These are phyloP conservation scores for Atrina japonica DNA, from an alignment of 2,888 invertebrate species.

Conservation along the genomic window DNA sequence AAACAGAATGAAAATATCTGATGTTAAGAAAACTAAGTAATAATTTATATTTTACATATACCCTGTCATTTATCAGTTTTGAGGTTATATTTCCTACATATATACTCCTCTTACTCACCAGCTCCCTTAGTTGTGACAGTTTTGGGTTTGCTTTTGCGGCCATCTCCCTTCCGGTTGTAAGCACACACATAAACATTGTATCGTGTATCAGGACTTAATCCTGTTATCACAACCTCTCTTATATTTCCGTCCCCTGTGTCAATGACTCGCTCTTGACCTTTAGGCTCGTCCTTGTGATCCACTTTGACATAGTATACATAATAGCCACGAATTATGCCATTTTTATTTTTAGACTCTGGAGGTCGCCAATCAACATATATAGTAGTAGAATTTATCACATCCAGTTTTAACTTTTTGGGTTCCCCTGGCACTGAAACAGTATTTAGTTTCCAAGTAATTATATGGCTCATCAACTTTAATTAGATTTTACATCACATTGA, in stretches of 20 bases:
- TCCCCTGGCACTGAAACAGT: constrained; percentile 94
- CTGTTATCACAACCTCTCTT: constrained; percentile 90
- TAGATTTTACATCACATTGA: no score
- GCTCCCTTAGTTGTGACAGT: constrained; percentile 87
- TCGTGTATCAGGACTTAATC: constrained; percentile 95
- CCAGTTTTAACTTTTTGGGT: constrained; percentile 94
- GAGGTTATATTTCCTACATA: no score
- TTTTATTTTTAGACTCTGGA: constrained; percentile 93
- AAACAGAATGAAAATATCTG: no score
- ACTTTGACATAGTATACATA: constrained; percentile 85
- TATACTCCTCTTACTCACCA: constrained; percentile 66
- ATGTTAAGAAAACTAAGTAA: no score
- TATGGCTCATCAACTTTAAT: no score
- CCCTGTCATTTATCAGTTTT: no score
- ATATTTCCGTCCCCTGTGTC: constrained; percentile 91
- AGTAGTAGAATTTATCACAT: constrained; percentile 96
- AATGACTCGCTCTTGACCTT: constrained; percentile 83
- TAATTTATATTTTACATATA: no score
- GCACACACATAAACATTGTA: constrained; percentile 95
- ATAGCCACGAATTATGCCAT: constrained; percentile 97
- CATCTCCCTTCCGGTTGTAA: constrained; percentile 97
- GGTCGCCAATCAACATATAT: constrained; percentile 97
- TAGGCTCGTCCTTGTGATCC: constrained; percentile 63
- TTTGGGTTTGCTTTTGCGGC: constrained; percentile 92
- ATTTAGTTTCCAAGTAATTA: background rate